Conservation (phyloP, 1,140 invertebrate species). For the Aphelinus certus region DNA sequence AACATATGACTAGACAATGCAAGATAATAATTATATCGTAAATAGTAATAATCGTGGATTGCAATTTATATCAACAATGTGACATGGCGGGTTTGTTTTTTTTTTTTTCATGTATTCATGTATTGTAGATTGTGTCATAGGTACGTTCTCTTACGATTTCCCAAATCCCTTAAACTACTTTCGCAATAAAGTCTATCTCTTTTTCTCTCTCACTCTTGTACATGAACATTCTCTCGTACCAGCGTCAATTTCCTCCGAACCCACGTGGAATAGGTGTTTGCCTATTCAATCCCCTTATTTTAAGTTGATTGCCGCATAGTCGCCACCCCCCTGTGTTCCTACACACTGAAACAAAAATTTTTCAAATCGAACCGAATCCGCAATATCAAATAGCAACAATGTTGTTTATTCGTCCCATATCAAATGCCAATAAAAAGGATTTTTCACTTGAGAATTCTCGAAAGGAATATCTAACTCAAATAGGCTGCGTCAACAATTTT, state of each 20-base stretch:
- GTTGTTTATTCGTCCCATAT: too few relatives aligned
- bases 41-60: conserved; percentile 68
- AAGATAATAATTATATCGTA: conserved; percentile 68
- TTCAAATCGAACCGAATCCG: conserved; percentile 36
- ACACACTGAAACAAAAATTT: conserved; percentile 35
- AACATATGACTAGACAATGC: conserved; percentile 68
- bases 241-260: too few relatives aligned
- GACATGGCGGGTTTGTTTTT: conserved; percentile 55
- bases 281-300: background rate
- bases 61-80: conserved; percentile 67
- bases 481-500: conserved; percentile 34
- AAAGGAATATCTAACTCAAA: conserved; percentile 26
- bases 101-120: conserved; percentile 43
- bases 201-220: conserved; percentile 36
- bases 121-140: conserved; percentile 52
- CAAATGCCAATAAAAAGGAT: too few relatives aligned
- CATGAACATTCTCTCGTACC: too few relatives aligned
- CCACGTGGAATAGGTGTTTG: too few relatives aligned
- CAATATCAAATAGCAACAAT: background rate
- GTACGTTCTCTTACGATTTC: conserved; percentile 41
- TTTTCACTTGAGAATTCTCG: background rate
- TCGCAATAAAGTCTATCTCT: conserved; percentile 41
- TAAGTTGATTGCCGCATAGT: conserved; percentile 2
- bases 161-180: conserved; percentile 21
- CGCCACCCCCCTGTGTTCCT: background rate